Conservation (phyloP, 2,113 vertebrate genomes). For the Lipotes vexillifer region DNA sequence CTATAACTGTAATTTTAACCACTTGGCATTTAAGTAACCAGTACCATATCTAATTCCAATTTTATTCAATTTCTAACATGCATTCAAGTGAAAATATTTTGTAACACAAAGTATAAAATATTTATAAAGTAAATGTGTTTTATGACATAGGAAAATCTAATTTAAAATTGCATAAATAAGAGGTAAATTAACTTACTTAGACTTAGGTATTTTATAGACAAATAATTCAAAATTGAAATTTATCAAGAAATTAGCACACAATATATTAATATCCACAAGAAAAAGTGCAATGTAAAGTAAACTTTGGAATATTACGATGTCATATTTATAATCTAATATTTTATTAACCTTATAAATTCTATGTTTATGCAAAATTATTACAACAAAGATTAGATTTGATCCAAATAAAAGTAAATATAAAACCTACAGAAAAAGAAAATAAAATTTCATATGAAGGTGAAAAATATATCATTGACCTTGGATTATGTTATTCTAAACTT, state of each 20-base stretch:
- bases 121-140: not conserved
- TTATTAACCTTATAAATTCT: slow-evolving; percentile 6
- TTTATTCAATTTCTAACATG: not conserved
- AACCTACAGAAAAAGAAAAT: not conserved
- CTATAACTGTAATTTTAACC: not conserved
- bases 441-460: not conserved
- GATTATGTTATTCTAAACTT: not conserved
- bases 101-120: not conserved
- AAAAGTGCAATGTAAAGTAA: not conserved
- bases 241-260: not conserved
- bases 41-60: not conserved
- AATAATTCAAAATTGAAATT: slow-evolving; percentile 21
- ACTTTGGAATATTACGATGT: not conserved
- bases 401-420: not conserved
- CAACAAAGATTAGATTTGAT: not conserved
- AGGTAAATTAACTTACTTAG: not conserved
- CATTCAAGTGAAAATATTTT: not conserved
- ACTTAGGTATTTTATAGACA: not conserved
- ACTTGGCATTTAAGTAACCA: not conserved
- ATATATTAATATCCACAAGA: not conserved
- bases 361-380: not conserved
- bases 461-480: not conserved
- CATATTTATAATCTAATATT: not conserved
- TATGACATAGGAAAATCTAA: not conserved
- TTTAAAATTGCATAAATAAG: not conserved